A percentile compares a stretch with the other conserved stretches of the same genome.
phyloP scores from a whole-genome alignment of 2,797 vertebrate species.

The Halcyon smyrnensis region DNA sequence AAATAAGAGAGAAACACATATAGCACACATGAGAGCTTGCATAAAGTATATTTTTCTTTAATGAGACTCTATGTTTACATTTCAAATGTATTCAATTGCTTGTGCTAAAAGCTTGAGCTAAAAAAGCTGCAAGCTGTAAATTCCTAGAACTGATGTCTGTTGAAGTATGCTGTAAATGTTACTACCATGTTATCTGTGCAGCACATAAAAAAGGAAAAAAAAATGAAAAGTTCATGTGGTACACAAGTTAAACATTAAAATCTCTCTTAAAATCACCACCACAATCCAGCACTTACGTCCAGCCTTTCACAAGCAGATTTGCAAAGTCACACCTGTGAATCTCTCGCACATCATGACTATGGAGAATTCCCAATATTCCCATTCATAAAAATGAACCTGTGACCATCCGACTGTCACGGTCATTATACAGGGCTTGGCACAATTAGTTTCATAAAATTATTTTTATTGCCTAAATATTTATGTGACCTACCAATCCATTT shows the following conservation, averaged over 20 bases:
- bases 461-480: slow-evolving; percentile 49
- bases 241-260: slow-evolving; percentile 2
- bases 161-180: neutral
- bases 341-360: slow-evolving; percentile 18
- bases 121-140: slow-evolving; percentile 2
- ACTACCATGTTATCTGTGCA: neutral
- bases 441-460: slow-evolving; percentile 2
- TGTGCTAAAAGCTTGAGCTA: neutral
- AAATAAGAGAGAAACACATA: slow-evolving; percentile 11
- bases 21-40: neutral
- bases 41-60: slow-evolving; percentile 4
- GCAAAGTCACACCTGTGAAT: slow-evolving; percentile 64
- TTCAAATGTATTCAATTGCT: neutral
- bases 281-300: slow-evolving; percentile 53
- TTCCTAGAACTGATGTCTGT: neutral
- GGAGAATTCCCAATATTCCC: slow-evolving; percentile 51
- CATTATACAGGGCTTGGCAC: slow-evolving; percentile 2
- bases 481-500: slow-evolving; percentile 4
- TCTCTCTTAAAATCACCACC: neutral
- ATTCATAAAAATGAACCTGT: slow-evolving; percentile 63
- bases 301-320: slow-evolving; percentile 48
- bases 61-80: neutral
- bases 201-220: neutral
- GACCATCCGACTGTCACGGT: slow-evolving; percentile 45
- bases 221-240: neutral